Evolutionary conservation across 2,113 vertebrate species (phyloP).

Genomic region (Ictalurus furcatus): DNA sequence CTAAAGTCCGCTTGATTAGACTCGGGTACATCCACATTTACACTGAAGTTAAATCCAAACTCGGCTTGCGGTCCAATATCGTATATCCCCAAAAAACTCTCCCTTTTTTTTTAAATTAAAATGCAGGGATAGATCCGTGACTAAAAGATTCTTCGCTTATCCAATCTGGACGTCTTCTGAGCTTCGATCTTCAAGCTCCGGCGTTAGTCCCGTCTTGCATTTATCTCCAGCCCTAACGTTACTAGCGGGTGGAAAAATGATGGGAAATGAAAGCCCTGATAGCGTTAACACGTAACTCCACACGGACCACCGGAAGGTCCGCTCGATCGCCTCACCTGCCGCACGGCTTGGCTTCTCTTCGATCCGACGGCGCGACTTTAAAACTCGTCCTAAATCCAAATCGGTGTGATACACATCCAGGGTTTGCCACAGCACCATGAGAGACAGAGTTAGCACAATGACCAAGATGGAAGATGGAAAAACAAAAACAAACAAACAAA

Average conservation of each 20-base stretch:
- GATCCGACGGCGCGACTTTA: slow-evolving; percentile 27
- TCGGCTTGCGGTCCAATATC: slow-evolving; percentile 44
- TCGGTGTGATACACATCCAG: slow-evolving; percentile 50
- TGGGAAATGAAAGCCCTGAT: slow-evolving; percentile 38
- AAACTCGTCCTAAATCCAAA: slow-evolving; percentile 46
- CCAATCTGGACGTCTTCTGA: slow-evolving; percentile 40
- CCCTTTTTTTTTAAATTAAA: background rate
- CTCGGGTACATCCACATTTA: slow-evolving; percentile 66
- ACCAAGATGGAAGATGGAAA: slow-evolving; percentile 53
- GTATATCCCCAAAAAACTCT: slow-evolving; percentile 62
- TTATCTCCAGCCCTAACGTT: slow-evolving; percentile 36
- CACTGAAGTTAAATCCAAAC: slow-evolving; percentile 48
- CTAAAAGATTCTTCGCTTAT: slow-evolving; percentile 42
- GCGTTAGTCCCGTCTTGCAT: background rate
- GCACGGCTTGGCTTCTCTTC: slow-evolving; percentile 3
- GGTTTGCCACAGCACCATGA: slow-evolving; percentile 49
- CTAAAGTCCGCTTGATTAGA: slow-evolving; percentile 46
- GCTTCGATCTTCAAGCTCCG: slow-evolving; percentile 25
- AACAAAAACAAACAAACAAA: slow-evolving; percentile 30
- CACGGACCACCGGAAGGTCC: slow-evolving; percentile 17
- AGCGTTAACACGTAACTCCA: slow-evolving; percentile 17
- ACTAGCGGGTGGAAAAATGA: slow-evolving; percentile 34
- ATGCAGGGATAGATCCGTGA: slow-evolving; percentile 62
- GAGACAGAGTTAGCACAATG: slow-evolving; percentile 54
- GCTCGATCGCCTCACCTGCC: background rate